Evolutionary conservation across 2,113 vertebrate genomes (phyloP), one percentile per base, ranked within the genome.

Genomic region (Octodon degus): DNA sequence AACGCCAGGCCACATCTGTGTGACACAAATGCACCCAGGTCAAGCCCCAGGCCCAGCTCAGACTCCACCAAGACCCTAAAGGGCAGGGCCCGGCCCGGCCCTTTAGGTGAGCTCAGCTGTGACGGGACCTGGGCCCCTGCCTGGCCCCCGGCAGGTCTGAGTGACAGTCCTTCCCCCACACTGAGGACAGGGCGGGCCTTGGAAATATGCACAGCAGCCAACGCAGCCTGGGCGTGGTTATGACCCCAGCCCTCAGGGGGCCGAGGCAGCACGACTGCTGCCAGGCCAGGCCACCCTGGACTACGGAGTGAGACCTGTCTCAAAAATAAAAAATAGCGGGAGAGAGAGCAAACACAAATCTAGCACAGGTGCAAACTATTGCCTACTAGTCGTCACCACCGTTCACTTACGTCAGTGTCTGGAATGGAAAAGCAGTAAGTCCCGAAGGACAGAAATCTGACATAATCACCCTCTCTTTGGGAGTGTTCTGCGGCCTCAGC

Each of bases 51-150:
- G 22, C 37, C 37, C 14, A 20, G n/a, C 20, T 20, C 7, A 20
- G n/a, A 24, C 32, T 40, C n/a, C 20, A 37, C 20, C 19, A 24
- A 40, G 70, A 74, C 17, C n/a, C 37, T 5, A 40, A 40, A 32
- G 60, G 47, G 7, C 37, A 25, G 1, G 34, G 68, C 12, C n/a
- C 55, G 34, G 68, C 12, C n/a, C 55, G 27, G 53, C 5, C 25
- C 0, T 58, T 58, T 5, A 27, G 32, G 13, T 3, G 27, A 16
- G 6, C 27, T 16, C 37, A 58, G 3, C 1, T 4, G 2, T 10
- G 0, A 4, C 6, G 10, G 40, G 14, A 63, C 70, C 50, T 30
- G 50, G 12, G 43, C 5, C 74, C 25, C 5, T 6, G 72, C 40
- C 37, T 76, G 72, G 47, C 37, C 11, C 11, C 24, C 22, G 2